These are phyloP conservation scores for Sebastes variabilis DNA, from an alignment of 2,797 vertebrate species.

Conservation along the genomic window DNA sequence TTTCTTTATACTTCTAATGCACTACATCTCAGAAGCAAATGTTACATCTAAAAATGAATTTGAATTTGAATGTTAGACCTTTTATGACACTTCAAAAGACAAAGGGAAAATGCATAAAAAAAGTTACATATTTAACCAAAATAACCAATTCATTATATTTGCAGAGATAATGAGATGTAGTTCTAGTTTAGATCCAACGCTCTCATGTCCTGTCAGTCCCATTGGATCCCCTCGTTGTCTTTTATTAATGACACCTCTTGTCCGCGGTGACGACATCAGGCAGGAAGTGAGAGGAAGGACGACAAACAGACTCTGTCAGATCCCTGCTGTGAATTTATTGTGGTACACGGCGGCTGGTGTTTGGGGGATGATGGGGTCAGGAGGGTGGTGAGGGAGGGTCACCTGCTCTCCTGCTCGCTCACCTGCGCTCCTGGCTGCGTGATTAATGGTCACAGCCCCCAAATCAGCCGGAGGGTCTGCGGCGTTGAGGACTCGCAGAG, in stretches of 20 bases:
- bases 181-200: no score
- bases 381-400: constrained; percentile 33
- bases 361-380: constrained; percentile 18
- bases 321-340: constrained; percentile 56
- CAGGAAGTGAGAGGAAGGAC: constrained; percentile 43
- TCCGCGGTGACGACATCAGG: constrained; percentile 21
- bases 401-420: constrained; percentile 47
- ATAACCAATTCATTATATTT: no score
- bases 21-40: no score
- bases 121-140: no score
- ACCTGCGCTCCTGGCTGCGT: constrained; percentile 51
- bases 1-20: no score
- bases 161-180: no score
- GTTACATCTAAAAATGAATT: no score
- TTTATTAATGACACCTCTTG: constrained; percentile 2
- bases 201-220: neutral
- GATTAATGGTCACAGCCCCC: constrained; percentile 56
- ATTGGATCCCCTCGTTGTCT: neutral
- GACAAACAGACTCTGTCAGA: constrained; percentile 27
- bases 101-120: no score
- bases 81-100: no score
- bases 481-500: constrained; percentile 59
- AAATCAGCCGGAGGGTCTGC: constrained; percentile 54
- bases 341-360: neutral
- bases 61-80: no score